phyloP scores from a whole-genome alignment of 2,797 vertebrate species.

The Dallia pectoralis region DNA sequence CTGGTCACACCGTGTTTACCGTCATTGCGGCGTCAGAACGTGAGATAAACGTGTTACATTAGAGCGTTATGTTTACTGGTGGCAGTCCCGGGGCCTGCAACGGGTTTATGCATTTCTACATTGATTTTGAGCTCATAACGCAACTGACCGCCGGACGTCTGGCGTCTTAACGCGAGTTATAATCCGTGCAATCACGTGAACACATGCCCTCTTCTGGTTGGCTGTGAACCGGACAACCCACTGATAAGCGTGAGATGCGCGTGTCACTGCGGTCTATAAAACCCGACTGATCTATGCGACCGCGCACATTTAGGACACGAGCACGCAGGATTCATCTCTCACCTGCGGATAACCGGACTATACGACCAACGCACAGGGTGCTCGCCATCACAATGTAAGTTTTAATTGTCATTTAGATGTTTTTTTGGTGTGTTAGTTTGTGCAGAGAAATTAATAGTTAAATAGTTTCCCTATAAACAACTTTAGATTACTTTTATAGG shows the following conservation, averaged over 20 bases:
- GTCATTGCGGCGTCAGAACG: too few relatives aligned
- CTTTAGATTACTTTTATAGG: too few relatives aligned
- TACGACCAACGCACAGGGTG: too few relatives aligned
- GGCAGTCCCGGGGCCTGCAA: too few relatives aligned
- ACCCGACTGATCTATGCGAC: background rate
- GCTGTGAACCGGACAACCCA: background rate
- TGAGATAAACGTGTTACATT: too few relatives aligned
- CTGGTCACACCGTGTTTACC: too few relatives aligned
- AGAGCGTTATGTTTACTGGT: too few relatives aligned
- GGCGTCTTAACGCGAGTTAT: background rate
- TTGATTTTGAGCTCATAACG: too few relatives aligned
- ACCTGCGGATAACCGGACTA: conserved; percentile 4
- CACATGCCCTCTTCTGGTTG: background rate
- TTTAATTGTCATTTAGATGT: background rate
- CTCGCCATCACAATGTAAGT: background rate
- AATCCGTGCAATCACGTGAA: background rate
- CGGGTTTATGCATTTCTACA: too few relatives aligned
- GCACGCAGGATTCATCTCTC: background rate
- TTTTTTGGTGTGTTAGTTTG: background rate
- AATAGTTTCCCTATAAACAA: background rate
- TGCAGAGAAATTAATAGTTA: background rate
- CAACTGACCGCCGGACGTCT: too few relatives aligned
- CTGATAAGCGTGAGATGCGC: background rate
- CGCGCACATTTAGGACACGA: background rate
- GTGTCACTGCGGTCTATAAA: background rate